Percentiles rank a stretch among this genome's conserved stretches.
Conservation (phyloP, 2,113 vertebrate species). For the Boulengeromyrus knoepffleri region DNA sequence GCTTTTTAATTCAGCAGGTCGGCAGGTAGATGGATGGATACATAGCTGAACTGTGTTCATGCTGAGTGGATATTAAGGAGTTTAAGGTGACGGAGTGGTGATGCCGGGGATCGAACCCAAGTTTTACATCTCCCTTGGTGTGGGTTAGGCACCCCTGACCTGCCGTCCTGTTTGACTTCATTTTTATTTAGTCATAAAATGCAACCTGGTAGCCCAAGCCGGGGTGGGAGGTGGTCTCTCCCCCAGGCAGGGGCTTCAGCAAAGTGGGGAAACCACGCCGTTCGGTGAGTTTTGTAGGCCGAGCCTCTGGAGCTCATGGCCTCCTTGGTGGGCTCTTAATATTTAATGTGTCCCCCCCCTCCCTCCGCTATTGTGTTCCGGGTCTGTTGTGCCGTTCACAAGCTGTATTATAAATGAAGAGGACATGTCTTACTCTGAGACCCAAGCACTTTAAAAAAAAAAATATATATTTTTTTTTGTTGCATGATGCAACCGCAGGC, state of each 20-base stretch:
- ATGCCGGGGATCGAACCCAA: background rate
- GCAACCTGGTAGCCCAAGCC: background rate
- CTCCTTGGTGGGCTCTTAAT: slow-evolving; percentile 10
- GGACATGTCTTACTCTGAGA: slow-evolving; percentile 7
- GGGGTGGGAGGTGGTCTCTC: background rate
- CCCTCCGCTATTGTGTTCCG: background rate
- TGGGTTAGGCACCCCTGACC: background rate
- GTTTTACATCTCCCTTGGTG: background rate
- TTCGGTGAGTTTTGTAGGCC: background rate
- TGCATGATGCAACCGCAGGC: background rate
- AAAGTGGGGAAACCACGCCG: background rate
- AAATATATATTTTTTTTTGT: background rate
- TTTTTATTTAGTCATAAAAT: background rate
- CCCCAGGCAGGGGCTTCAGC: slow-evolving; percentile 8
- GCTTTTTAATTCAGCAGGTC: background rate
- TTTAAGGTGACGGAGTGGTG: background rate
- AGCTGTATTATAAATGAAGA: background rate
- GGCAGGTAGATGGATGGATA: too few relatives aligned
- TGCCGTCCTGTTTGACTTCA: background rate
- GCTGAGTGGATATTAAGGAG: background rate
- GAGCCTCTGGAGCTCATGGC: slow-evolving; percentile 3
- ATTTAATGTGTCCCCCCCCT: slow-evolving; percentile 5
- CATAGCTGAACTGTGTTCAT: background rate
- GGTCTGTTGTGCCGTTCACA: slow-evolving; percentile 16
- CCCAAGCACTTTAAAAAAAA: background rate